Evolutionary conservation across 1,140 invertebrate genomes (phyloP).

Genomic region (Drosophila pruinosa): DNA sequence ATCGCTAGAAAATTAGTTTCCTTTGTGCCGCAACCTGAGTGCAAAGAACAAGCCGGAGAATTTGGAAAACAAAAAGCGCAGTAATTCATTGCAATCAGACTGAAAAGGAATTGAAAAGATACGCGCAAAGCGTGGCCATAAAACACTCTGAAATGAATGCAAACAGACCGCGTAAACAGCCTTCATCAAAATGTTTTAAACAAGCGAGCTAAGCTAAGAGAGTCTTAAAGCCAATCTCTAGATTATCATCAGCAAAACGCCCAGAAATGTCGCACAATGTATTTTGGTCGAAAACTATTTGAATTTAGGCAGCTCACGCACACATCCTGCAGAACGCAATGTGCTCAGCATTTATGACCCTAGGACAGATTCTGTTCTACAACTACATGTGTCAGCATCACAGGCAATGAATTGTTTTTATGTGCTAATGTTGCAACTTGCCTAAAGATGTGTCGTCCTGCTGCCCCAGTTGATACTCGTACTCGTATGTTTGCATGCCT

Average conservation of each 20-base stretch:
- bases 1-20: conserved; percentile 56
- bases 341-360: conserved; percentile 57
- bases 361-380: conserved; percentile 48
- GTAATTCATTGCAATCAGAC: conserved; percentile 42
- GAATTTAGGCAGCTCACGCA: conserved; percentile 45
- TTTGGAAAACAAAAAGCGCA: conserved; percentile 4
- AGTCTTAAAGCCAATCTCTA: conserved; percentile 12
- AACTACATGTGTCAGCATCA: conserved; percentile 72
- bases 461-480: conserved; percentile 15
- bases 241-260: not conserved
- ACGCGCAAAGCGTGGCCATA: conserved; percentile 2
- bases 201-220: not conserved
- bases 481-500: conserved; percentile 66
- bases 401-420: conserved; percentile 75
- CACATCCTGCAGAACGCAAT: conserved; percentile 3
- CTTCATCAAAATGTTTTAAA: not conserved
- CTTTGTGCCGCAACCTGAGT: conserved; percentile 41
- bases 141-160: conserved; percentile 47
- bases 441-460: not conserved
- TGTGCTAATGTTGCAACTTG: conserved; percentile 64
- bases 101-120: not conserved
- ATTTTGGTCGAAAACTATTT: conserved; percentile 12
- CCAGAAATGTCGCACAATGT: conserved; percentile 4
- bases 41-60: not conserved
- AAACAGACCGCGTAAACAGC: conserved; percentile 2